Base-by-base conservation (phyloP, 2,888 invertebrate genomes). In the Celastrina argiolus region DNA sequence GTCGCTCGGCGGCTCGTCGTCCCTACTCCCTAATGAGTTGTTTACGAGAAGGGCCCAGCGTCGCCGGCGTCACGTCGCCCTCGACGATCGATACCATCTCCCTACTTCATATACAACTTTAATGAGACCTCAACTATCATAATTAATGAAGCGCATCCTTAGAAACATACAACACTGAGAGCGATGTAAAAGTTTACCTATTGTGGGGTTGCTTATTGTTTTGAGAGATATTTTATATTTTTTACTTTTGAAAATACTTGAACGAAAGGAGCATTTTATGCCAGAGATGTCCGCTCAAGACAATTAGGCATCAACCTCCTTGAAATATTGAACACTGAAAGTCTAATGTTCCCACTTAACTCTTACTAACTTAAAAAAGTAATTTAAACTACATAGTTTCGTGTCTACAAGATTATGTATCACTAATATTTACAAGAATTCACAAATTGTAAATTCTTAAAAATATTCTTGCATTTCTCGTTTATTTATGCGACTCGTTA, bases 21-120 rank as follows among this genome's bases (percentile, higher is more conserved):
- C 61, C 61, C 61, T 36, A 61, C 22, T 34, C 61, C 61, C 61
- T 36, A 61, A 16, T 36, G 61, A 36, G 22, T 39, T 61, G 61
- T 61, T 61, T 61, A 61, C 61, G 16, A 61, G 61, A 14, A 61
- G 61, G 61, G 61, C 59, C 58, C 58, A 58, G 28, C 34, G 59
- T 59, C 59, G 59, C 61, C 61, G 34, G 3, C 61, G 12, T 12
- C 39, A 18, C 18, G 61, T 36, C 39, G 61, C 61, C 39, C 61
- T 22, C 18, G 18, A 2, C 61, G 36, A 39, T 61, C 61, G 22
- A 61, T 61, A 39, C 18, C 61, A 10, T 61, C 61, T 22, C 61
- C 18, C 18, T 18, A 26, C 22, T 36, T 36, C 61, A 36, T 36
- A 36, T 61, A 22, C 58, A 36, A 61, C 18, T 39, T 61, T 61